These are phyloP conservation scores for Entosphenus tridentatus DNA, from an alignment of 2,113 vertebrate genomes.

Conservation along the genomic window DNA sequence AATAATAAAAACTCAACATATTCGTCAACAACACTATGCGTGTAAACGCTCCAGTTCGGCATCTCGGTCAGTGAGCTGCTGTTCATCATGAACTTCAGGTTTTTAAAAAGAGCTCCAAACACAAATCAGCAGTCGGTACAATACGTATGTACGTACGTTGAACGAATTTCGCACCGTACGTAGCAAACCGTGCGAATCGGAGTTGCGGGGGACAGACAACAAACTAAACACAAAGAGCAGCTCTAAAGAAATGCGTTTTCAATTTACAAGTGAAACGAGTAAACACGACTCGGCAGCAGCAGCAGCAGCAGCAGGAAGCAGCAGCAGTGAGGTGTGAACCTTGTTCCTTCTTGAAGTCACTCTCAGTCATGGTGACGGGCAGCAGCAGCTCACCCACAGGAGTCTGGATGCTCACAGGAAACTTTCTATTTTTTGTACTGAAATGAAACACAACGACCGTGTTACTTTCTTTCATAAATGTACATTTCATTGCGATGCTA, in stretches of 20 bases:
- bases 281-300: too few species aligned
- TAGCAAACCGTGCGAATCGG: conserved; percentile 12
- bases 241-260: conserved; percentile 17
- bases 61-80: too few species aligned
- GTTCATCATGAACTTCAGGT: too few species aligned
- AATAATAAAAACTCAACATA: too few species aligned
- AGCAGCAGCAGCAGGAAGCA: conserved; percentile 10
- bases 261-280: too few species aligned
- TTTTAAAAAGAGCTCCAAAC: too few species aligned
- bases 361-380: conserved; percentile 74
- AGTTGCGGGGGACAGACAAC: conserved; percentile 10
- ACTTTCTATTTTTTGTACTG: conserved; percentile 67
- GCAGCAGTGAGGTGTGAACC: conserved; percentile 21
- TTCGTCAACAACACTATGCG: too few species aligned
- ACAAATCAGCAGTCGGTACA: background rate
- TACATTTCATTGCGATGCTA: too few species aligned
- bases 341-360: conserved; percentile 87
- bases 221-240: conserved; percentile 18
- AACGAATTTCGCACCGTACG: conserved; percentile 8
- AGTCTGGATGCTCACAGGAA: conserved; percentile 81
- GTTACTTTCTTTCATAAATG: too few species aligned
- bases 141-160: background rate
- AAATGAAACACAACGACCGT: conserved; percentile 9
- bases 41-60: too few species aligned
- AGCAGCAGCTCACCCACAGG: conserved; percentile 83